phyloP scores from a whole-genome alignment of 2,888 invertebrate genomes.

The Chaetoderma sp. region DNA sequence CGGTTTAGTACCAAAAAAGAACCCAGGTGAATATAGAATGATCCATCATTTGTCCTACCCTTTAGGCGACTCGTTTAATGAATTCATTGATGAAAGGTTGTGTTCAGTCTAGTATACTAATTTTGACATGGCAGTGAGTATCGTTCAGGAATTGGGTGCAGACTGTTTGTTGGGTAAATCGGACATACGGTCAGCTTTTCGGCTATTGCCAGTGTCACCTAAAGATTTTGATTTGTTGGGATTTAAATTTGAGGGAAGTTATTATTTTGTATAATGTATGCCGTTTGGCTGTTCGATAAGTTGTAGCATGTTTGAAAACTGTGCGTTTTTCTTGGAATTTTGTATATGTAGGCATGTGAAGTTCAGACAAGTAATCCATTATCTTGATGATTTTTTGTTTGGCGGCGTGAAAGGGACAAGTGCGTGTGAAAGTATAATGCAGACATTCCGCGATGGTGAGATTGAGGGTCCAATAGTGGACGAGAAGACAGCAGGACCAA shows the following conservation, averaged over 20 bases:
- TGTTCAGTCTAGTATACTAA: slow-evolving; percentile 26
- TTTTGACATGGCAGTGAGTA: slow-evolving; percentile 28
- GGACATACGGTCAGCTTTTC: slow-evolving; percentile 27
- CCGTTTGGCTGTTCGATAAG: slow-evolving; percentile 18
- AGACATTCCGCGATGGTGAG: slow-evolving; percentile 14
- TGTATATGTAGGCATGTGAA: background rate
- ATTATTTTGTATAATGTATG: slow-evolving; percentile 19
- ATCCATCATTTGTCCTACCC: slow-evolving; percentile 34
- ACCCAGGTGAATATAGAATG: slow-evolving; percentile 19
- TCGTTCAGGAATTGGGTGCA: slow-evolving; percentile 25
- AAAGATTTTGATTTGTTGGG: slow-evolving; percentile 30
- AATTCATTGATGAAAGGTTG: slow-evolving; percentile 22
- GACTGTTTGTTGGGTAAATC: background rate
- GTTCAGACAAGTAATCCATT: background rate
- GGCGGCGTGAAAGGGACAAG: background rate
- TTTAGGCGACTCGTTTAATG: slow-evolving; percentile 18
- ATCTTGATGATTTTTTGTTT: slow-evolving; percentile 26
- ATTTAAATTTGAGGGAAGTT: slow-evolving; percentile 16
- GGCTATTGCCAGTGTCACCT: slow-evolving; percentile 24
- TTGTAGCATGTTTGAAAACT: slow-evolving; percentile 5
- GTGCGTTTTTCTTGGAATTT: background rate
- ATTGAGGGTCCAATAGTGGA: slow-evolving; percentile 18
- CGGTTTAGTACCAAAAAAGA: slow-evolving; percentile 29
- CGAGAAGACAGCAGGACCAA: too few relatives aligned
- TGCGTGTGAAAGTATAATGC: slow-evolving; percentile 9